phyloP scores from a whole-genome alignment of 2,888 invertebrate species.

The Rhamnusium bicolor region DNA sequence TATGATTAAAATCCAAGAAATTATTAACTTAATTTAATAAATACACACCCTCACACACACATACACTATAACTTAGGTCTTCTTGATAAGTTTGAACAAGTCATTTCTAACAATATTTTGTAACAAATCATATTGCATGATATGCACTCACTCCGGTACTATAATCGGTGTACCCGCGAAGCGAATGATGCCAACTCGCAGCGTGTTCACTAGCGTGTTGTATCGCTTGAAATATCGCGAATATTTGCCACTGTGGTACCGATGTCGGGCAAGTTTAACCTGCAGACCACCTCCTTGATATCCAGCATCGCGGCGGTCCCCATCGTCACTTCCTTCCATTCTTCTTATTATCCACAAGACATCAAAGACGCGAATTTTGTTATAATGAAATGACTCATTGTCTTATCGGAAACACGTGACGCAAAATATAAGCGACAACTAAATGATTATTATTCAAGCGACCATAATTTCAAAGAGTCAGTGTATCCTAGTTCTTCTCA shows the following conservation, averaged over 20 bases:
- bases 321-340: slow-evolving; percentile 8
- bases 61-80: slow-evolving; percentile 40
- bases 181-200: slow-evolving; percentile 9
- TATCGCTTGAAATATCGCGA: slow-evolving; percentile 31
- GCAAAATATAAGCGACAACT: not conserved
- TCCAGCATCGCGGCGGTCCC: slow-evolving; percentile 1
- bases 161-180: slow-evolving; percentile 32
- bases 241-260: slow-evolving; percentile 33
- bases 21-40: slow-evolving; percentile 10
- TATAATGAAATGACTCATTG: not conserved
- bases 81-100: slow-evolving; percentile 37
- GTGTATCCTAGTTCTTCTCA: too few species aligned
- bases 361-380: not conserved
- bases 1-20: slow-evolving; percentile 26
- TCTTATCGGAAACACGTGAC: not conserved
- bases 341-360: not conserved
- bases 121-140: slow-evolving; percentile 42
- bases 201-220: slow-evolving; percentile 10
- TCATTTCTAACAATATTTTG: slow-evolving; percentile 45
- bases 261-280: slow-evolving; percentile 17
- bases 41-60: slow-evolving; percentile 31
- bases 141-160: slow-evolving; percentile 40
- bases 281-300: slow-evolving; percentile 20
- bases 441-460: too few species aligned
- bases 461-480: too few species aligned